phyloP scores from a whole-genome alignment of 1,140 invertebrate species.

The Neodiprion fabricii region DNA sequence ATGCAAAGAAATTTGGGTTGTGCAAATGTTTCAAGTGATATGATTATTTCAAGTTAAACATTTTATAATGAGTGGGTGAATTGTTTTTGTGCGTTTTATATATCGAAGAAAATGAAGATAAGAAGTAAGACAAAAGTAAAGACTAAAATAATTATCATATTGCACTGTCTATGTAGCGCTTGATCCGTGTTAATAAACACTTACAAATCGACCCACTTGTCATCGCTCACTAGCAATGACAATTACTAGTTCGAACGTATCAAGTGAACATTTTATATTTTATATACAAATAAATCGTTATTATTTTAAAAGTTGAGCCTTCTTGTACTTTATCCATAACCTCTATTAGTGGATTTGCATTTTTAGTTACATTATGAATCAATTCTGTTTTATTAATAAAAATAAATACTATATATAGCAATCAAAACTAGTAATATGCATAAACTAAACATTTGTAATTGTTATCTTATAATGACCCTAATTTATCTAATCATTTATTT shows the following conservation, averaged over 20 bases:
- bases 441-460: too few relatives aligned
- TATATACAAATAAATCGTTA: conserved; percentile 6
- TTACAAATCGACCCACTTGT: neutral
- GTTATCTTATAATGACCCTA: too few relatives aligned
- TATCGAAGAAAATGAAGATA: neutral
- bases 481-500: too few relatives aligned
- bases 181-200: neutral
- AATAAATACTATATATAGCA: too few relatives aligned
- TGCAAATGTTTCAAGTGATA: neutral
- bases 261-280: neutral
- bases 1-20: neutral
- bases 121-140: neutral
- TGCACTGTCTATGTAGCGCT: neutral
- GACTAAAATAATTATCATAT: neutral
- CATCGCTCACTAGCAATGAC: neutral
- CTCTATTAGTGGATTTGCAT: neutral
- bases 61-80: neutral
- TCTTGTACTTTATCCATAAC: neutral
- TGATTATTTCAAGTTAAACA: neutral
- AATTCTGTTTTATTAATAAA: too few relatives aligned
- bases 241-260: neutral
- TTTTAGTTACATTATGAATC: too few relatives aligned
- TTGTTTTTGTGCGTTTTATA: neutral
- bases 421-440: too few relatives aligned
- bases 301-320: neutral